Evolutionary conservation across 1,140 invertebrate genomes (phyloP).

Genomic region (Cheumatopsyche charites): DNA sequence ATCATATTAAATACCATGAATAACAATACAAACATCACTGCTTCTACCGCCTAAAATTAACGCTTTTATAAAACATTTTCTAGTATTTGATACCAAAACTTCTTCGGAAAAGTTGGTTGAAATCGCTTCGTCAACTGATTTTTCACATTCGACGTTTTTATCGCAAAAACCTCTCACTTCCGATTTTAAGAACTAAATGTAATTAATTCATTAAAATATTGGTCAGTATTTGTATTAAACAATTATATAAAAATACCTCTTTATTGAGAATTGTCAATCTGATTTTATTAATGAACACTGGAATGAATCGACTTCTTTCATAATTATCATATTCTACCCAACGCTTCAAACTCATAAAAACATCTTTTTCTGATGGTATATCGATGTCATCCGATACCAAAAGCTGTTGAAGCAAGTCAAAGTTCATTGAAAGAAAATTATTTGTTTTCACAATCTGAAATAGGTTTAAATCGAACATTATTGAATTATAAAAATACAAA

Average conservation of each 20-base stretch:
- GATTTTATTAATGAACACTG: background rate
- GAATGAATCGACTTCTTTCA: background rate
- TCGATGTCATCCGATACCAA: background rate
- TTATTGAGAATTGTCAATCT: too few species aligned
- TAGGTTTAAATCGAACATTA: background rate
- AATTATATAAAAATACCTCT: too few species aligned
- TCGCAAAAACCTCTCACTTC: background rate
- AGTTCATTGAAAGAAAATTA: background rate
- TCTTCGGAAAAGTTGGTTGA: too few species aligned
- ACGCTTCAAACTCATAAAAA: background rate
- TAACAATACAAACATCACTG: background rate
- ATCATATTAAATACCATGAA: background rate
- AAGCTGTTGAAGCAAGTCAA: background rate
- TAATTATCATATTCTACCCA: background rate
- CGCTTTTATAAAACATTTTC: background rate
- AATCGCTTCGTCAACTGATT: too few species aligned
- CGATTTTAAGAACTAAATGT: background rate
- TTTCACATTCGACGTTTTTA: too few species aligned
- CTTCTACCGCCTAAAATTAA: background rate
- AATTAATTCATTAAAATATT: background rate
- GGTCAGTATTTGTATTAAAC: too few species aligned
- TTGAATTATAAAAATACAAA: background rate
- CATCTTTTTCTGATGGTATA: background rate
- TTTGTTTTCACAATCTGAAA: background rate
- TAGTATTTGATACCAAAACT: background rate